Evolutionary conservation across 2,888 invertebrate species (phyloP), one percentile per base, ranked within the genome.

Genomic region (Himalopsyche anomala): DNA sequence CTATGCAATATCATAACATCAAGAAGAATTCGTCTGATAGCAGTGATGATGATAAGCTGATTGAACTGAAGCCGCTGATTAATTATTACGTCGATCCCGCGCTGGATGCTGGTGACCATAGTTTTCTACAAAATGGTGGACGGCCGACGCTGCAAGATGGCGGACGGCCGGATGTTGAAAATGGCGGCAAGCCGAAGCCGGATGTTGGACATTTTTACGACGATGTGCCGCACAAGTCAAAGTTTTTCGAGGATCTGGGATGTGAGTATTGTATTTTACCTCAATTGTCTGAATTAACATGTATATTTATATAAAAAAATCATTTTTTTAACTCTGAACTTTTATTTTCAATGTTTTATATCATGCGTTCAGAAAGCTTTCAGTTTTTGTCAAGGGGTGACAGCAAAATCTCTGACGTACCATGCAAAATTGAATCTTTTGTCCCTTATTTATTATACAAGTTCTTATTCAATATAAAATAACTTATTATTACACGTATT

Each of bases 181-280:
- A 19, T 69, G 80, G 62, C 42, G 83, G 81, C 55, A 80, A 69
- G 17, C 55, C 42, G 28, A 88, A 87, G 82, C 87, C 87, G 45
- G 88, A 87, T 19, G 85, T 88, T 5, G 87, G 84, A 42, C 88
- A 88, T n/a, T 88, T 88, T 81, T 88, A 88, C 82, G 88, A 88
- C 45, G 86, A 87, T 51, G 88, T 88, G 42, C 87, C 88, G 8
- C 90, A 91, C 51, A 92, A 92, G 87, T 91, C 94, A n/a, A 95
- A 95, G 90, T 96, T 96, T 90, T 95, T 96, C 89, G 95, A 96
- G 90, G 96, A 96, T 89, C 90, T 96, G 86, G 95, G 95, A 90
- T 91, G 96, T 96, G 93, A 95, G 96, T 95, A 92, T 11, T 38
- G 2, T 12, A 19, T 69, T 42, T 62, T 17, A 8, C 36, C 3